Percentiles rank a stretch among this genome's conserved stretches.
phyloP scores from a whole-genome alignment of 2,888 invertebrate species.

The Neocrepidodera transversa region DNA sequence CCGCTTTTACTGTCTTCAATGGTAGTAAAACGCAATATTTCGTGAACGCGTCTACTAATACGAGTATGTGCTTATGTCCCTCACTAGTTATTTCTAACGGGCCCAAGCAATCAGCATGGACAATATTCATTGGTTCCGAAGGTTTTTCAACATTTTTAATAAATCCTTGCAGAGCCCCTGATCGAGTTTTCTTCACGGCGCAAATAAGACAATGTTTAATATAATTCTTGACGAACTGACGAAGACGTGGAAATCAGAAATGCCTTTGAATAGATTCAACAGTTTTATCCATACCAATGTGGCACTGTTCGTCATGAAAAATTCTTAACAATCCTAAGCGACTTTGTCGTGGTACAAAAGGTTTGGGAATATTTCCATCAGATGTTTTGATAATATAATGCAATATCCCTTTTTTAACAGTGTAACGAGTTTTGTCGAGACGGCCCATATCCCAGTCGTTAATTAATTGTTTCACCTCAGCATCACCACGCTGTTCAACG shows the following conservation, averaged over 20 bases:
- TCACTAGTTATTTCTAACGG: slow-evolving; percentile 27
- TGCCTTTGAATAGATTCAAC: slow-evolving; percentile 37
- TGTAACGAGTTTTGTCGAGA: slow-evolving; percentile 30
- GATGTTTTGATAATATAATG: slow-evolving; percentile 14
- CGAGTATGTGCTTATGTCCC: slow-evolving; percentile 29
- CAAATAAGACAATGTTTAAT: slow-evolving; percentile 30
- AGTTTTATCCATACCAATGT: slow-evolving; percentile 38
- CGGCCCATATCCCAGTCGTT: slow-evolving; percentile 19
- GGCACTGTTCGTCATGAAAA: slow-evolving; percentile 41
- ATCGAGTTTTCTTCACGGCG: background rate
- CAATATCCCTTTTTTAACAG: slow-evolving; percentile 28
- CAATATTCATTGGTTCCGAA: slow-evolving; percentile 26
- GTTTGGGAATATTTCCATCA: slow-evolving; percentile 17
- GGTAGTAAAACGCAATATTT: slow-evolving; percentile 37
- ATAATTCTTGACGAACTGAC: slow-evolving; percentile 42
- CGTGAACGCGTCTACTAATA: slow-evolving; percentile 37
- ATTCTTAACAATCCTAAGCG: slow-evolving; percentile 39
- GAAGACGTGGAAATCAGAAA: slow-evolving; percentile 45
- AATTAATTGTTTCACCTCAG: slow-evolving; percentile 2
- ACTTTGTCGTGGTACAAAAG: slow-evolving; percentile 37
- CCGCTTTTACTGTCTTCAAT: slow-evolving; percentile 35
- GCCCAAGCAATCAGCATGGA: slow-evolving; percentile 36
- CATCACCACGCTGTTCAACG: background rate
- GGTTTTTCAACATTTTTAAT: slow-evolving; percentile 32
- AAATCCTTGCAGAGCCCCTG: slow-evolving; percentile 32